Base-by-base conservation (phyloP, 2,888 invertebrate species). In the Erebia aethiops region DNA sequence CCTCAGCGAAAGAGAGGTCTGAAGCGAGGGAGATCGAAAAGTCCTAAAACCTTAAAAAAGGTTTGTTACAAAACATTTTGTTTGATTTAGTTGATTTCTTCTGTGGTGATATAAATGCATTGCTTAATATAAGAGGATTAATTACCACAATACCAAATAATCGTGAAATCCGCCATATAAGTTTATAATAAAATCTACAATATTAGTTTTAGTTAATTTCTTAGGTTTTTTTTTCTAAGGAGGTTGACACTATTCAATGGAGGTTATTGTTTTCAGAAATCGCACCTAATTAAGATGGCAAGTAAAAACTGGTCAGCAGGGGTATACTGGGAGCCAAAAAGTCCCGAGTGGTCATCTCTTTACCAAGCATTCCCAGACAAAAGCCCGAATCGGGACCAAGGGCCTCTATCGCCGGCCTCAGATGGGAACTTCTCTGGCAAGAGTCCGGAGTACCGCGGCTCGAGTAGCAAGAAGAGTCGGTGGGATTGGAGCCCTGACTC, bases 401-500 rank as follows among this genome's bases (percentile, higher is more conserved):
- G 84, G 11, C 87, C 86, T 13, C 70, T 87, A 60, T 91, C 91
- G 1, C 89, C 90, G 14, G 85, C 82, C 74, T 91, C 90, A 1
- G 91, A 91, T 68, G 87, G 87, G 18, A 87, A 86, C 75, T 86
- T 87, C 71, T 91, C 91, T 9, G 91, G 91, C 0, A 87, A 90
- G 69, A 91, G 92, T 74, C 88, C 91, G 4, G 91, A 91, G 54
- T 86, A 85, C 57, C 80, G 82, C 63, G 80, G 78, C 3, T 81
- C 79, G 49, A 77, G 80, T 5, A 79, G 79, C 3, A 89, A 90
- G 77, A 79, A 87, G 49, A 76, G 84, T 4, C 81, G 83, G 61
- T 87, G 84, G 81, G 92, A 93, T 69, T 90, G 91, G 90, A 93
- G 93, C 74, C 92, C 93, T 0, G 91, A 92, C 72, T 93, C 93